Base-by-base conservation (phyloP, 1,140 invertebrate species). In the Pissodes strobi region DNA sequence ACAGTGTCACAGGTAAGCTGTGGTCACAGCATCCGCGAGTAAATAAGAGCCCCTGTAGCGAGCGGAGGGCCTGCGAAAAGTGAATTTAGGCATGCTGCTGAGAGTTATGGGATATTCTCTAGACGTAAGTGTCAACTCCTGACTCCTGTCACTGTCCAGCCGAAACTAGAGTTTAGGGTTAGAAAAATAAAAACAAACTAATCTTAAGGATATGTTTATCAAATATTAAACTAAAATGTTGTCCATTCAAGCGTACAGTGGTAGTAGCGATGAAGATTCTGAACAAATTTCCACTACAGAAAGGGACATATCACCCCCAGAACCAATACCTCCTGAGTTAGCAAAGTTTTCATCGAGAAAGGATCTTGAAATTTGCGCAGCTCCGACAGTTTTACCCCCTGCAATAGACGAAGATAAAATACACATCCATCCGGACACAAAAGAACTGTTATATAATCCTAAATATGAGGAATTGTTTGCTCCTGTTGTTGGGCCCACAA, bases 381-480 rank as follows among this genome's bases (percentile, higher is more conserved):
- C 92, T 1, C 91, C 92, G 3, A 81, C 87, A 43, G 91, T 94
- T 22, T 83, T 90, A 64, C 88, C 91, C 3, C 87, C 86, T 82
- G 84, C 83, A 13, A 75, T 82, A 3, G 81, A 83, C 65, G 81
- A 86, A 49, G 84, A 84, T 37, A 61, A 82, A 13, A 74, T 82
- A 2, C 86, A 88, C 53, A 78, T 93, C 58, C 89, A 93, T 80
- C 86, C 89, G 1, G 86, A 83, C 18, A 84, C 86, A 2, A 89
- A 90, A 75, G 94, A 97, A 81, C 78, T 99, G 3, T 84, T 81
- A 63, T 89, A 90, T 73, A 99, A 99, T 84, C 93, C 95, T n/a
- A 95, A 91, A 75, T 98, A 87, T 82, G 95, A 99, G 58, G 93
- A 98, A 79, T 79, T 99, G 2, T 99, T 90, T 84, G 90, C 94